A percentile compares a stretch with the other conserved stretches of the same genome.
These are phyloP conservation scores for Cepphus grylle DNA, from an alignment of 2,113 vertebrate genomes.

Conservation along the genomic window DNA sequence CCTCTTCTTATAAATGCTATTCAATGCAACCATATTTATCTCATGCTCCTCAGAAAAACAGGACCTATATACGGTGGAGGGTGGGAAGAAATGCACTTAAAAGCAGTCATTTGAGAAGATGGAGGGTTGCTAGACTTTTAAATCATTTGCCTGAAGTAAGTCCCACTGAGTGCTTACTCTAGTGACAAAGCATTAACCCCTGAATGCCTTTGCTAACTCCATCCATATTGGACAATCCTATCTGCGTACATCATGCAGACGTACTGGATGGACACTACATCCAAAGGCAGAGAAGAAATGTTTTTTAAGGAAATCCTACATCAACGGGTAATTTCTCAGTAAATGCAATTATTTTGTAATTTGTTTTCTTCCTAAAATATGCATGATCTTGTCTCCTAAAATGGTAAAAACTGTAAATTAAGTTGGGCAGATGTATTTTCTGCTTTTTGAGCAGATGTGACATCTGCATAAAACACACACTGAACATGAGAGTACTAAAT, in stretches of 20 bases:
- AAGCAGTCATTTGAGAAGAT: slow-evolving; percentile 12
- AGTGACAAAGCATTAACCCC: background rate
- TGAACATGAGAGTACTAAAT: background rate
- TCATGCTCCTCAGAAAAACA: background rate
- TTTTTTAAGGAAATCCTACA: background rate
- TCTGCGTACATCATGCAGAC: background rate
- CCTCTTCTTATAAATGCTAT: slow-evolving; percentile 24
- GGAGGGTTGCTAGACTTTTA: background rate
- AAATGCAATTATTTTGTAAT: background rate
- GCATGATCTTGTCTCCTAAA: background rate
- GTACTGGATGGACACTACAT: background rate
- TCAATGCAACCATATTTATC: background rate
- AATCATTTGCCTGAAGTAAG: background rate
- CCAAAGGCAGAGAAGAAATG: background rate
- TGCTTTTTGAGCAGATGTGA: background rate
- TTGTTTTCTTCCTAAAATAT: background rate
- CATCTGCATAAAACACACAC: background rate
- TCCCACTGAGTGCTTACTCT: background rate
- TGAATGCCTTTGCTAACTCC: background rate
- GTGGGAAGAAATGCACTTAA: background rate
- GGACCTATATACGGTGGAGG: background rate
- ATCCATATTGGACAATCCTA: background rate
- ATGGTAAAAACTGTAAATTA: background rate
- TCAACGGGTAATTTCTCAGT: background rate
- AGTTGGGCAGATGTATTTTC: background rate